Conservation (phyloP, 2,113 vertebrate species). For the Callopanchax toddi region DNA sequence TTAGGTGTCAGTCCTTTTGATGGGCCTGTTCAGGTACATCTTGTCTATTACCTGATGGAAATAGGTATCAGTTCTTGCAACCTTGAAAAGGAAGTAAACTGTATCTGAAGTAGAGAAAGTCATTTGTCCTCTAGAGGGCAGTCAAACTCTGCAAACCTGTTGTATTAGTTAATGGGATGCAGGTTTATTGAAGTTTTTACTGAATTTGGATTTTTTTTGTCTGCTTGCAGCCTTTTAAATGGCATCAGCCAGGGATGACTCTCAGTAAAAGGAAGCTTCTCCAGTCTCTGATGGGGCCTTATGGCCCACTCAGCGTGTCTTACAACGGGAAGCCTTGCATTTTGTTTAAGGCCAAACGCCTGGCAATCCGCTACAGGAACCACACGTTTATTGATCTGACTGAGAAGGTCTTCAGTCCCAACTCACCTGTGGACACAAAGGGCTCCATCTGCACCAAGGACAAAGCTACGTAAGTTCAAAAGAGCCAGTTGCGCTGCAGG, state of each 20-base stretch:
- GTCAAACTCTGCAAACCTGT: conserved; percentile 14
- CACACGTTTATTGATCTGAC: conserved; percentile 90
- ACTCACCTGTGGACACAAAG: conserved; percentile 84
- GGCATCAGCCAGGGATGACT: conserved; percentile 75
- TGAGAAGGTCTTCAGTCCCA: conserved; percentile 84
- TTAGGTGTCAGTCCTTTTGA: neutral
- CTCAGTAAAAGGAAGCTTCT: conserved; percentile 79
- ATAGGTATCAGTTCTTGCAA: neutral
- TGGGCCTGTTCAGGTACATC: no score
- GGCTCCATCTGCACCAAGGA: conserved; percentile 91
- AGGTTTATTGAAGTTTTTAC: conserved; percentile 6
- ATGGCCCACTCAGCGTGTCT: conserved; percentile 86
- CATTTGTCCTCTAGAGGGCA: neutral
- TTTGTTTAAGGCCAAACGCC: conserved; percentile 92
- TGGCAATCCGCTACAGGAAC: conserved; percentile 89
- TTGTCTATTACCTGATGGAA: neutral
- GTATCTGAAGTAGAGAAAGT: neutral
- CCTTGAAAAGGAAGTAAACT: neutral
- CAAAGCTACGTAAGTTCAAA: conserved; percentile 83
- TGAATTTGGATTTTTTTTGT: conserved; percentile 14
- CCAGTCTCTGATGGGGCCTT: conserved; percentile 76
- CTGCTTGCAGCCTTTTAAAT: conserved; percentile 76
- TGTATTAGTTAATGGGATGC: neutral
- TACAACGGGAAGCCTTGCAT: conserved; percentile 89
- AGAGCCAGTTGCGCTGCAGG: neutral